Percentiles rank a stretch among this genome's conserved stretches.
Evolutionary conservation across 2,888 invertebrate genomes (phyloP).

Genomic region (Drosophila subsilvestris): DNA sequence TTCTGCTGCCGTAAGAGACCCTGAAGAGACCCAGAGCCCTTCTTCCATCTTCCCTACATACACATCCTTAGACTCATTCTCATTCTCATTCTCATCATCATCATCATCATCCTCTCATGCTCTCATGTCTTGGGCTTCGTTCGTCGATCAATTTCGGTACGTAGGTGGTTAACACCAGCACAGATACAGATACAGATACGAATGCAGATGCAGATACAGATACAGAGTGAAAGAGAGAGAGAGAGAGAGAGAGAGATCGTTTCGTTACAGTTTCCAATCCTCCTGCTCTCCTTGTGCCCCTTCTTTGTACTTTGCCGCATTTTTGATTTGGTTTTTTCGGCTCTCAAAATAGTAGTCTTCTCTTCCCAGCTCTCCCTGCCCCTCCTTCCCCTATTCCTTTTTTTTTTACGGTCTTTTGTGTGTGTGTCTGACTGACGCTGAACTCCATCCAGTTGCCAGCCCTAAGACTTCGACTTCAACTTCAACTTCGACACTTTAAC

Average conservation of each 20-base stretch:
- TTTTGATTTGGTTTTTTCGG: constrained; percentile 68
- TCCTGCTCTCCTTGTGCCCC: constrained; percentile 24
- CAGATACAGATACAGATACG: constrained; percentile 15
- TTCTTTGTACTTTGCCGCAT: constrained; percentile 77
- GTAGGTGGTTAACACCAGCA: constrained; percentile 62
- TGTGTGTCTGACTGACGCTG: constrained; percentile 21
- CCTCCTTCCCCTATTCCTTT: constrained; percentile 17
- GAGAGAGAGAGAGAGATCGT: constrained; percentile 22
- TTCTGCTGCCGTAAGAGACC: constrained; percentile 40
- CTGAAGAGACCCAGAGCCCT: constrained; percentile 7
- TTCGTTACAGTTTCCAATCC: constrained; percentile 73
- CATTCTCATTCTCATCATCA: constrained; percentile 9
- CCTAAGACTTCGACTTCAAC: constrained; percentile 21
- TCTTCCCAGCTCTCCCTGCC: constrained; percentile 11
- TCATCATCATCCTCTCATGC: not conserved
- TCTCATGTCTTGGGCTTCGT: not conserved
- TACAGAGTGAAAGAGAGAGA: not conserved
- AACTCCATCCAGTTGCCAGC: constrained; percentile 1
- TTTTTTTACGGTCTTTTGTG: constrained; percentile 45
- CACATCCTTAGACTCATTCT: not conserved
- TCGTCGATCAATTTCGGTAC: constrained; percentile 33
- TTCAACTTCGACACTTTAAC: constrained; percentile 72
- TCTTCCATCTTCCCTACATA: not conserved
- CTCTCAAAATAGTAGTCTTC: constrained; percentile 60
- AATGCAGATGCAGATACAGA: not conserved